Conservation (phyloP, 2,888 invertebrate species). For the Tiphia femorata region DNA sequence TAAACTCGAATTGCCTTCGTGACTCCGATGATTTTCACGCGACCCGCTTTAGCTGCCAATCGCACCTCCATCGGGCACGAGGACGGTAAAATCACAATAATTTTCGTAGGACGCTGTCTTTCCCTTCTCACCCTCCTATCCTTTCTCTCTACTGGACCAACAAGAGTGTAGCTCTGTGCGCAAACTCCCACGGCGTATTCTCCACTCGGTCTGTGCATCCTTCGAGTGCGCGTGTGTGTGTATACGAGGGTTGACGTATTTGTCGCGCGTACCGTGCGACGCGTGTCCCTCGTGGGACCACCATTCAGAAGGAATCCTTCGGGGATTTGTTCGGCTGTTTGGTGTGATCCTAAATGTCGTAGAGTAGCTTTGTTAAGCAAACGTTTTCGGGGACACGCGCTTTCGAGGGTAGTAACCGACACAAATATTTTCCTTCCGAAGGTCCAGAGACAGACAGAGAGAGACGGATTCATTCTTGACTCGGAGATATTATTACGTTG, state of each 20-base stretch:
- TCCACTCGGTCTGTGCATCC: neutral
- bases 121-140: no score
- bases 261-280: neutral
- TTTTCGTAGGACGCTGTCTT: neutral
- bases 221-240: neutral
- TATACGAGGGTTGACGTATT: neutral
- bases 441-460: no score
- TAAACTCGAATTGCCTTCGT: constrained; percentile 48
- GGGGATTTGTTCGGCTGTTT: constrained; percentile 8
- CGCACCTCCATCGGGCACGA: neutral
- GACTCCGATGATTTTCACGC: neutral
- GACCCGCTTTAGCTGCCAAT: neutral
- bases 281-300: constrained; percentile 9
- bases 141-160: no score
- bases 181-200: neutral
- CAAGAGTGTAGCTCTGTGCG: no score
- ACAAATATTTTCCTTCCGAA: no score
- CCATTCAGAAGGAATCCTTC: constrained; percentile 15
- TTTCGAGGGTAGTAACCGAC: no score
- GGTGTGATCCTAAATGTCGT: constrained; percentile 1
- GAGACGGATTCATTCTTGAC: no score
- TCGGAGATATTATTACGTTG: no score
- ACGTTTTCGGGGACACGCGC: no score
- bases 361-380: no score
- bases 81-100: neutral